Conservation (phyloP, 2,888 invertebrate genomes). For the Aphrophora alni region DNA sequence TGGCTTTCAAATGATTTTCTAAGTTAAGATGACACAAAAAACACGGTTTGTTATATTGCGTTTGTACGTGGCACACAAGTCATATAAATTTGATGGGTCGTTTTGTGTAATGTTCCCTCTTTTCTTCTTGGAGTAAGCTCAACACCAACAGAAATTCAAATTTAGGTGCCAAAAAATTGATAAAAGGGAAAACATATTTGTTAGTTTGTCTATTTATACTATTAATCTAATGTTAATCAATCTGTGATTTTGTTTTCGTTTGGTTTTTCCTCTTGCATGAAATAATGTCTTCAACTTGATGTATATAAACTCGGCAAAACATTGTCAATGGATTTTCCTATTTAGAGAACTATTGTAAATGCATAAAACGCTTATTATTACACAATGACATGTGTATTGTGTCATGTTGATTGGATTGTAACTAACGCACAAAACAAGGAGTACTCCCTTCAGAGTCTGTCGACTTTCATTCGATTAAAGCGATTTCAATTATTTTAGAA, state of each 20-base stretch:
- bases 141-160: background rate
- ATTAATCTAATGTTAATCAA: background rate
- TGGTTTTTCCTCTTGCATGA: background rate
- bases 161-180: background rate
- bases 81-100: too few species aligned
- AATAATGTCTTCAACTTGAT: background rate
- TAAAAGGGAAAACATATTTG: background rate
- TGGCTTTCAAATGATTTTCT: too few species aligned
- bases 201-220: background rate
- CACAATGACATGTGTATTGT: conserved; percentile 23
- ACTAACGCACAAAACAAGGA: conserved; percentile 35
- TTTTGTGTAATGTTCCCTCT: too few species aligned
- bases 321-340: background rate
- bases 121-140: background rate
- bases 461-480: background rate
- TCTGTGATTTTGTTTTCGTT: background rate
- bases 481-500: conserved; percentile 4
- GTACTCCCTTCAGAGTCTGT: background rate
- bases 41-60: too few species aligned
- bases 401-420: conserved; percentile 28
- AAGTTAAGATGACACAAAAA: too few species aligned
- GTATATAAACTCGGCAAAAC: background rate
- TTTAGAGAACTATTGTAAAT: conserved; percentile 9
- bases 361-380: conserved; percentile 37
- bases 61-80: too few species aligned